These are phyloP conservation scores for Pedetes capensis DNA, from an alignment of 2,113 vertebrate species.

Conservation along the genomic window DNA sequence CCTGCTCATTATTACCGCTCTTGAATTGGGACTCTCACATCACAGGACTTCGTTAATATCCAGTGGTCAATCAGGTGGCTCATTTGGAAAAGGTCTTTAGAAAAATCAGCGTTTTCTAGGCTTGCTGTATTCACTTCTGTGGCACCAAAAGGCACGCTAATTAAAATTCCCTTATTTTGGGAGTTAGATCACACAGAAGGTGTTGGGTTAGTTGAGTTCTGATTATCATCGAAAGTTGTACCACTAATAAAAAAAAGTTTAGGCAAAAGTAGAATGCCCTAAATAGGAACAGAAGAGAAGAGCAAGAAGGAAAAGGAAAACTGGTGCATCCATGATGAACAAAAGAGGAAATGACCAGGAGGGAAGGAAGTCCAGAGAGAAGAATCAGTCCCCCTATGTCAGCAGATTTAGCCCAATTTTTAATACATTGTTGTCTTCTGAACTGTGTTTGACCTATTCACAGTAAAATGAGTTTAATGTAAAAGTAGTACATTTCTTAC, in stretches of 20 bases:
- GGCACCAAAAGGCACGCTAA: slow-evolving; percentile 33
- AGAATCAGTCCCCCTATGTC: neutral
- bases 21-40: slow-evolving; percentile 20
- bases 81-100: slow-evolving; percentile 27
- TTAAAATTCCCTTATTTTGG: slow-evolving; percentile 56
- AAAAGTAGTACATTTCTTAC: neutral
- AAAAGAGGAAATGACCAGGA: neutral
- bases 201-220: slow-evolving; percentile 22
- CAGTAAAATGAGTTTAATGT: neutral
- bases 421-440: neutral
- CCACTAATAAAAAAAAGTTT: neutral
- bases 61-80: slow-evolving; percentile 4
- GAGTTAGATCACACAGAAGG: slow-evolving; percentile 25
- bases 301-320: neutral
- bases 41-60: slow-evolving; percentile 5
- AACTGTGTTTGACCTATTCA: neutral
- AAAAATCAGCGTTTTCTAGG: neutral
- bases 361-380: neutral
- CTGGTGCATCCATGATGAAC: neutral
- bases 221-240: slow-evolving; percentile 18
- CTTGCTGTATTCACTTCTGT: neutral
- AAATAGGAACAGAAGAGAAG: neutral
- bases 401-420: neutral
- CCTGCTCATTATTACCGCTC: neutral
- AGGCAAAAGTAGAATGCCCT: slow-evolving; percentile 17